Conservation (phyloP, 2,888 invertebrate genomes). For the Lissonota sp. region DNA sequence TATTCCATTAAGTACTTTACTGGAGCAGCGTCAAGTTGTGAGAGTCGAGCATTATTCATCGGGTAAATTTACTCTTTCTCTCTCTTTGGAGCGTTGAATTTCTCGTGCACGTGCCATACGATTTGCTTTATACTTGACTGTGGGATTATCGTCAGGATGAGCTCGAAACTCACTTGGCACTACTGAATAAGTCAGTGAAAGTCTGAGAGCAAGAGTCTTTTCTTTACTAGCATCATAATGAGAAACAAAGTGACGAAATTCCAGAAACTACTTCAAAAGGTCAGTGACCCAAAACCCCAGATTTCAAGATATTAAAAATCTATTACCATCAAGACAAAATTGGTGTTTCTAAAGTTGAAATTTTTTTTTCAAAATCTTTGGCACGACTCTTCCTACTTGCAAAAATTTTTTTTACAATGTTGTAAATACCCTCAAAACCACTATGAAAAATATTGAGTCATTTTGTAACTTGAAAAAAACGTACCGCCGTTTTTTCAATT, state of each 20-base stretch:
- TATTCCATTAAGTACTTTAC: conserved; percentile 75
- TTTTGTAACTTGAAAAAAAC: too few species aligned
- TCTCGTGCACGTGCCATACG: conserved; percentile 37
- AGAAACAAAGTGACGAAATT: background rate
- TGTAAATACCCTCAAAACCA: too few species aligned
- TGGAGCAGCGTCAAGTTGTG: conserved; percentile 73
- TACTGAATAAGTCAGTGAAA: conserved; percentile 45
- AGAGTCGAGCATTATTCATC: conserved; percentile 70
- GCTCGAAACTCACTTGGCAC: background rate
- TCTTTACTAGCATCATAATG: conserved; percentile 8
- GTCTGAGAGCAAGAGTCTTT: background rate
- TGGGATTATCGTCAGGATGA: conserved; percentile 47
- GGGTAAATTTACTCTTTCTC: conserved; percentile 58
- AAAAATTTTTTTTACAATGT: too few species aligned
- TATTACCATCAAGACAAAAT: too few species aligned
- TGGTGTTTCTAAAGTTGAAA: background rate
- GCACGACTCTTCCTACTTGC: background rate
- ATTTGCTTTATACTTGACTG: conserved; percentile 51
- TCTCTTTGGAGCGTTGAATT: conserved; percentile 61
- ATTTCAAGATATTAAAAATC: too few species aligned
- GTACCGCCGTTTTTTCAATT: too few species aligned
- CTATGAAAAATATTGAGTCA: too few species aligned
- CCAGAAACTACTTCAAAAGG: background rate
- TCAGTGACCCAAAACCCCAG: too few species aligned
- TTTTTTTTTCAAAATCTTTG: background rate